phyloP scores from a whole-genome alignment of 2,113 vertebrate species.

The Syngnathus scovelli region DNA sequence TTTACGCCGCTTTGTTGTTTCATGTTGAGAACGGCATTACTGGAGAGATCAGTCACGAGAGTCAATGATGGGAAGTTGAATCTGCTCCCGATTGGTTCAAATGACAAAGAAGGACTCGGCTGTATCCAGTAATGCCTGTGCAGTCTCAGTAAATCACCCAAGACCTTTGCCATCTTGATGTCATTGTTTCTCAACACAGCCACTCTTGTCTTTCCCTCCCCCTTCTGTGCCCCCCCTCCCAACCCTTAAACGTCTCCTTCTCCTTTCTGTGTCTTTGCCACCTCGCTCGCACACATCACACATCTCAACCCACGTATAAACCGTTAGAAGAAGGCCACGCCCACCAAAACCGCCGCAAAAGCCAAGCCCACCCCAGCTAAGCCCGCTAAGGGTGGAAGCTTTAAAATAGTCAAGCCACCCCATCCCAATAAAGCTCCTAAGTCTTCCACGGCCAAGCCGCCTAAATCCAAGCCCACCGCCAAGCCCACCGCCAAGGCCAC shows the following conservation, averaged over 20 bases:
- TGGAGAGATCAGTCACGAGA: conserved; percentile 57
- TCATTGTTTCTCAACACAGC: conserved; percentile 74
- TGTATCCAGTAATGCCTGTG: conserved; percentile 76
- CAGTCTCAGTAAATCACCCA: conserved; percentile 68
- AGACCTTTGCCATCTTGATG: conserved; percentile 68
- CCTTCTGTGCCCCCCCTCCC: conserved; percentile 63
- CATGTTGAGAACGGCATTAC: conserved; percentile 75
- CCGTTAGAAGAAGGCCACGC: conserved; percentile 62
- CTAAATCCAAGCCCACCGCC: conserved; percentile 56
- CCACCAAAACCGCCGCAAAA: conserved; percentile 55
- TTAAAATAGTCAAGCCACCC: conserved; percentile 54
- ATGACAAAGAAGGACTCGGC: conserved; percentile 19
- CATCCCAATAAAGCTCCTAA: conserved; percentile 55
- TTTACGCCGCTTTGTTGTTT: conserved; percentile 67
- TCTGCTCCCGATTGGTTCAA: background rate
- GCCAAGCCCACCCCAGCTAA: conserved; percentile 55
- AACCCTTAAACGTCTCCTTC: conserved; percentile 44
- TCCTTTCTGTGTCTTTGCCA: conserved; percentile 35
- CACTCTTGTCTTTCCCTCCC: conserved; percentile 71
- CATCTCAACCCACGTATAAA: conserved; percentile 47
- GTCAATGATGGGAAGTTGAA: conserved; percentile 1
- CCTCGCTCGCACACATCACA: conserved; percentile 53
- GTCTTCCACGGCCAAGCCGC: conserved; percentile 37
- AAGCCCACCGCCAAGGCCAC: conserved; percentile 57
- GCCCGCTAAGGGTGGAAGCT: conserved; percentile 36